Base-by-base conservation (phyloP, 92 coral and sea anemone genomes). In the Siderastrea siderea region DNA sequence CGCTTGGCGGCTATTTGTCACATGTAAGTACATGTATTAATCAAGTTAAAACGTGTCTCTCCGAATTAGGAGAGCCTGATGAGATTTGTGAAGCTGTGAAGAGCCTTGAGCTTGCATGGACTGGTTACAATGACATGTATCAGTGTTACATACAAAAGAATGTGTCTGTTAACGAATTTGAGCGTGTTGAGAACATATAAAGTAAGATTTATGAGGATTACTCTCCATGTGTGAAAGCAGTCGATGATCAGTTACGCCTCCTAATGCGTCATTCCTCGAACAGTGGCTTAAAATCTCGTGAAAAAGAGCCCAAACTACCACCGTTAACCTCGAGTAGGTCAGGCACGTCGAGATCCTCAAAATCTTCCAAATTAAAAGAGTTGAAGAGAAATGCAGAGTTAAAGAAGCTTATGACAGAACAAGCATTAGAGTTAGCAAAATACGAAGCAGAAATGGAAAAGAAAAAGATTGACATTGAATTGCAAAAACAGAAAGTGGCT, bases 381-480 rank as follows among this genome's bases (percentile, higher is more conserved):
- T 10, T 65, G 7, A 80, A 87, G 86, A 80, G 54, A 69, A 82
- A 51, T 59, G 91, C 70, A 46, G 87, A 81, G 55, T 88, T 81
- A 47, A 81, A 81, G 46, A 81, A 26, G 76, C 82, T 91, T 17
- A 60, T 71, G 68, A 88, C 87, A 38, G 61, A 81, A 57, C 89
- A 87, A 60, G 91, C 86, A 48, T 57, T 75, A 57, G 87, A 90
- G 58, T 16, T 83, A 71, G 88, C 91, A 65, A 43, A 60, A 8
- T 82, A 68, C 51, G 88, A 87, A 71, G 88, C 90, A 52, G 89
- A 87, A 81, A 79, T 80, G 86, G 91, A 87, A 55, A 87, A 80
- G 72, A 70, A 53, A 15, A 87, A 87, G 17, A 87, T 87, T 47
- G 91, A 87, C 38, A 87, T 87, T 49, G 86, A 80, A 61, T 45